Base-by-base conservation (phyloP, 2,113 vertebrate species). In the Sprattus sprattus region DNA sequence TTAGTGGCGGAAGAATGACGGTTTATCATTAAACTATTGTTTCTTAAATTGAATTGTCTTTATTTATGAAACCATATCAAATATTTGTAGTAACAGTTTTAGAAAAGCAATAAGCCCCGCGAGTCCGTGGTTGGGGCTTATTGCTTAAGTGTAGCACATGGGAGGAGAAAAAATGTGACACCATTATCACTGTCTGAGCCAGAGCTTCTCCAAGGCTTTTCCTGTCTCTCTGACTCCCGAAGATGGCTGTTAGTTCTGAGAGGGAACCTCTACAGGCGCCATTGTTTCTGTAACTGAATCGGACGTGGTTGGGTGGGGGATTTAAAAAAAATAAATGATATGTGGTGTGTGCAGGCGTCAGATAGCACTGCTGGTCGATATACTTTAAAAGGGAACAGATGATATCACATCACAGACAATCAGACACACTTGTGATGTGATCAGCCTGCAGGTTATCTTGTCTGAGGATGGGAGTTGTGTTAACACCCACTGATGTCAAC, bases 351-450 rank as follows among this genome's bases (percentile, higher is more conserved):
- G 60, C 4, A 1, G 3, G 81, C 84, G 18, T 82, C 64, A 52
- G 78, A 87, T 57, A 75, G 85, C 84, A 47, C 22, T n/a, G 71
- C 0, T 28, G 45, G 9, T 84, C 82, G 82, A 57, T 82, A 28
- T 50, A 13, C 28, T 87, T 84, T 49, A 57, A 87, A 87, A 87
- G n/a, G 85, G 67, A n/a, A n/a, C n/a, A n/a, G n/a, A n/a, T n/a
- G n/a, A n/a, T n/a, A n/a, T n/a, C n/a, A n/a, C n/a, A n/a, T n/a
- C n/a, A n/a, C n/a, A n/a, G n/a, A n/a, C n/a, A 47, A 16, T 10
- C 15, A n/a, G 6, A 28, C 47, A 64, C 64, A 71, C 64, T 15
- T 3, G 5, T 28, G 60, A 25, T 25, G 25, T 39, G 13, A 11
- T 32, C 67, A 75, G 2, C 9, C 13, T 75, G 67, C 67, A 16